Conservation (phyloP, 2,888 invertebrate species). For the Melanophora roralis region DNA sequence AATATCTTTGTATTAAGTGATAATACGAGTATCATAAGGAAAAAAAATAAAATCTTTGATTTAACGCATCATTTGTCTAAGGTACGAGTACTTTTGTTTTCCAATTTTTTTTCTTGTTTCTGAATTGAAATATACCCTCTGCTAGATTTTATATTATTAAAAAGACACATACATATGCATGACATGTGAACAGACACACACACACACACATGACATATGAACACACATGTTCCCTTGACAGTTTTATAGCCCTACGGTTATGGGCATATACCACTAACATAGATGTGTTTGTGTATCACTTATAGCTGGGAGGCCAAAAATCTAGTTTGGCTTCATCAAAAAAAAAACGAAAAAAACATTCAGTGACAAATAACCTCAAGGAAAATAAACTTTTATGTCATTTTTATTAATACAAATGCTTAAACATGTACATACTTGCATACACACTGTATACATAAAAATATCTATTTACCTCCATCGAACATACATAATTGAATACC, state of each 20-base stretch:
- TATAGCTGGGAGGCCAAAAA: not conserved
- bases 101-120: not conserved
- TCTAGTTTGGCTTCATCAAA: constrained; percentile 5
- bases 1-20: not conserved
- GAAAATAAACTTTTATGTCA: not conserved
- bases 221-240: not conserved
- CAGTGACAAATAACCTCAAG: constrained; percentile 6
- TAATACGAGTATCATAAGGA: not conserved
- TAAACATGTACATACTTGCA: not conserved
- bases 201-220: not conserved
- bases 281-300: not conserved
- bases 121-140: not conserved
- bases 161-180: not conserved
- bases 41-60: not conserved
- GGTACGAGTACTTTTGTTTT: not conserved
- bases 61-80: not conserved
- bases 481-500: too few species aligned
- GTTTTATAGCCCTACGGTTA: not conserved
- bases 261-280: not conserved
- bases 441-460: too few species aligned
- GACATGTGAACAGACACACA: not conserved
- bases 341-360: too few species aligned
- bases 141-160: not conserved
- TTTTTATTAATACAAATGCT: not conserved
- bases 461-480: too few species aligned